Percentiles rank a stretch among this genome's conserved stretches.
Conservation (phyloP, 2,113 vertebrate genomes). For the Serilophus lunatus region DNA sequence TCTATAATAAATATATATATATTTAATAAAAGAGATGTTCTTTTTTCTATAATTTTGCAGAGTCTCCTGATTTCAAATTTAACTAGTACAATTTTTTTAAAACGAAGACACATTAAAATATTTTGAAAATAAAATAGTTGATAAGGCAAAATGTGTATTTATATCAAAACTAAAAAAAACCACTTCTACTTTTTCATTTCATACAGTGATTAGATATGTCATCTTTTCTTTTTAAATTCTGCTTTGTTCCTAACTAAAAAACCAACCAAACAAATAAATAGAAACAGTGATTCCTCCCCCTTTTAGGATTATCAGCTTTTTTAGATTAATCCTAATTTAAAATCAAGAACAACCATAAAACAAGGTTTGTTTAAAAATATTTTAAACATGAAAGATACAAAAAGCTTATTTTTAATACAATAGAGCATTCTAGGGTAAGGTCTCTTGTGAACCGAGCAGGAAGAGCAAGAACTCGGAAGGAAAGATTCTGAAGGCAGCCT, state of each 20-base stretch:
- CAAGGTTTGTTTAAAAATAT: accelerated
- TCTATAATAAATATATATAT: too few species aligned
- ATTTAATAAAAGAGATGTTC: too few species aligned
- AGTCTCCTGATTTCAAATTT: too few species aligned
- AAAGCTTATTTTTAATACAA: background rate
- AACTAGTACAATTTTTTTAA: too few species aligned
- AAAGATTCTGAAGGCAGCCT: background rate
- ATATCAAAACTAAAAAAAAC: background rate
- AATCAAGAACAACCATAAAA: background rate
- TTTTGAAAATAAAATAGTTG: background rate
- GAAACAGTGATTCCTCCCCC: background rate
- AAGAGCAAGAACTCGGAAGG: background rate
- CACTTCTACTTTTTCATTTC: background rate
- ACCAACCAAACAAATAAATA: background rate
- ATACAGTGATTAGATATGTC: background rate
- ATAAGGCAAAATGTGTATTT: background rate
- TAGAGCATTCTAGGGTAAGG: background rate
- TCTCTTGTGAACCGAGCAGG: background rate
- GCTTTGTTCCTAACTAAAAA: background rate
- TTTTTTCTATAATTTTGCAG: too few species aligned
- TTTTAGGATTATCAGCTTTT: background rate
- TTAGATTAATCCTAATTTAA: background rate
- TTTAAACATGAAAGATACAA: background rate
- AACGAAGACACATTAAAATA: background rate
- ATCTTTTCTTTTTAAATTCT: background rate